These are phyloP conservation scores for Cyphomyrmex costatus DNA, from an alignment of 1,140 invertebrate species.

Conservation along the genomic window DNA sequence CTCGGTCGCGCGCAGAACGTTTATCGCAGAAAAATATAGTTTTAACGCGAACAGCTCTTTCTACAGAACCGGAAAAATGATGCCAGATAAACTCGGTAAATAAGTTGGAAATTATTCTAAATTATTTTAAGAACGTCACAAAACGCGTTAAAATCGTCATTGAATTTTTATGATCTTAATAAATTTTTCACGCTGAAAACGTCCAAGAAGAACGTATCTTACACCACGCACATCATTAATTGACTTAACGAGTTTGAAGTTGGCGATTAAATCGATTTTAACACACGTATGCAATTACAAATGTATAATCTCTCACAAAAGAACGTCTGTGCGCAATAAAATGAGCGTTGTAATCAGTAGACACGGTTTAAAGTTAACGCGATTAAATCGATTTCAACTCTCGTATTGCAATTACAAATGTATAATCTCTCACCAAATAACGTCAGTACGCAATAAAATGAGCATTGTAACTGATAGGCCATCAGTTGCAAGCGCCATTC, in stretches of 20 bases:
- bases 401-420: background rate
- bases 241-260: background rate
- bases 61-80: background rate
- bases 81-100: background rate
- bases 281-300: background rate
- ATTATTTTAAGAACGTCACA: background rate
- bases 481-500: constrained; percentile 9
- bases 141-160: background rate
- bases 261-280: background rate
- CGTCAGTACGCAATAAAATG: background rate
- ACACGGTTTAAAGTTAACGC: background rate
- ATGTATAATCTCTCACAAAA: background rate
- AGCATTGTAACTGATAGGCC: background rate
- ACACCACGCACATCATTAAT: background rate
- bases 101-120: background rate
- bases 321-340: background rate
- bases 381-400: background rate
- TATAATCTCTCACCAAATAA: background rate
- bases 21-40: constrained; percentile 35
- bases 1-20: background rate
- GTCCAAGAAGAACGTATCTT: background rate
- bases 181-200: background rate
- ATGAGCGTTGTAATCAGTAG: background rate
- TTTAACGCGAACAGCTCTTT: background rate
- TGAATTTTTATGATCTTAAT: background rate